Evolutionary conservation across 2,888 invertebrate species (phyloP).

Genomic region (Diarsia mendica): DNA sequence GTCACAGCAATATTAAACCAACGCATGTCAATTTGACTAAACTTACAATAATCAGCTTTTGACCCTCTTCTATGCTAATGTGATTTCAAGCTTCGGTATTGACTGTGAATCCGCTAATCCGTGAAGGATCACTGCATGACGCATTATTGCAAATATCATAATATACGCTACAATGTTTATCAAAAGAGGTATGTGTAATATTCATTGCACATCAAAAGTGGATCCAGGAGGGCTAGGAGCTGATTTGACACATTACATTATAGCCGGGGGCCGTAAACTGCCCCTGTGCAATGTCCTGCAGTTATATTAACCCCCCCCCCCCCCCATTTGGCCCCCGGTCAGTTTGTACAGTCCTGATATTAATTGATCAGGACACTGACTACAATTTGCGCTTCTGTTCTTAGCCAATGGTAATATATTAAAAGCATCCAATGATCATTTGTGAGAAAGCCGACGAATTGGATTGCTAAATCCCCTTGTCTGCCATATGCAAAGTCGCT

Average conservation of each 20-base stretch:
- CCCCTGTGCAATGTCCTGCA: not conserved
- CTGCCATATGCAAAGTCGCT: not conserved
- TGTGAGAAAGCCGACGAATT: not conserved
- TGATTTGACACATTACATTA: constrained; percentile 45
- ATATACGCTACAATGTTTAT: constrained; percentile 16
- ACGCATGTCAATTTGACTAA: not conserved
- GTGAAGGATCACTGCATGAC: constrained; percentile 12
- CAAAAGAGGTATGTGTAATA: constrained; percentile 11
- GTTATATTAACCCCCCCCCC: constrained; percentile 9
- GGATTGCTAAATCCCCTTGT: not conserved
- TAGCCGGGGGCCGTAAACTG: constrained; percentile 1
- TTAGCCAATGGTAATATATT: not conserved
- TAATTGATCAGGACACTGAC: constrained; percentile 31
- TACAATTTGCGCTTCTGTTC: not conserved
- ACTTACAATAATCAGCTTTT: constrained; percentile 23
- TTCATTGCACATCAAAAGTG: constrained; percentile 30
- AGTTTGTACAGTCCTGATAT: constrained; percentile 12
- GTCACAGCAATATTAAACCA: not conserved
- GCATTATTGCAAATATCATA: constrained; percentile 39
- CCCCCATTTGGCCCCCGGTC: not conserved
- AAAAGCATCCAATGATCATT: not conserved
- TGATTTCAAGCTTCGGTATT: constrained; percentile 40
- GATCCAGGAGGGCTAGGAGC: constrained; percentile 5
- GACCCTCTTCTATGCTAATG: constrained; percentile 15
- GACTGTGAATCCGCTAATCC: constrained; percentile 18